phyloP scores from a whole-genome alignment of 2,888 invertebrate genomes.

The Sepiola atlantica region DNA sequence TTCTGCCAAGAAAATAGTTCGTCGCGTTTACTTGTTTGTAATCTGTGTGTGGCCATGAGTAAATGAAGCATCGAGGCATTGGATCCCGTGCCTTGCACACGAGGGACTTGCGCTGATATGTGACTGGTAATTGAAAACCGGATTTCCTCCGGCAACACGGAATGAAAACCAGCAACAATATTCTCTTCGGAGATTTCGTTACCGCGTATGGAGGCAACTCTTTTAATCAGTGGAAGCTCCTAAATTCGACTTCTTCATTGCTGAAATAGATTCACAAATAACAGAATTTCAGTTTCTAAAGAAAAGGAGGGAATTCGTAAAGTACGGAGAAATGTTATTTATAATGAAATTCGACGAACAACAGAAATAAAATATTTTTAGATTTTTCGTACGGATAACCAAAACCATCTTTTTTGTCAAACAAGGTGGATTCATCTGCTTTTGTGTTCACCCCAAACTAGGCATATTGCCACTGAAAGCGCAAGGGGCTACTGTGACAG shows the following conservation, averaged over 20 bases:
- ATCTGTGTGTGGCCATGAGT: neutral
- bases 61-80: neutral
- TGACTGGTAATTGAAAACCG: constrained; percentile 32
- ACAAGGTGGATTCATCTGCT: no score
- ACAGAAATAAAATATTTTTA: neutral
- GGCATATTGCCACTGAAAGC: no score
- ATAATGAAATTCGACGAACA: neutral
- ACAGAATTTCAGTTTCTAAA: neutral
- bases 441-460: no score
- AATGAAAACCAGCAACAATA: constrained; percentile 20
- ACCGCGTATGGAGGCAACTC: neutral
- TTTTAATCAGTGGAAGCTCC: neutral
- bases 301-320: neutral
- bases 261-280: neutral
- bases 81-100: neutral
- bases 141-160: neutral
- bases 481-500: no score
- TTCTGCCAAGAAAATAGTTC: neutral
- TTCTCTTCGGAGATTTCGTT: neutral
- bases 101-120: neutral
- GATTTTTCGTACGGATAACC: neutral
- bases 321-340: neutral
- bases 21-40: neutral
- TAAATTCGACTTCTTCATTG: neutral
- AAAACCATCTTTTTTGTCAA: neutral